Evolutionary conservation across 2,888 invertebrate species (phyloP), one percentile per base, ranked within the genome.

Genomic region (Silvanus unidentatus): DNA sequence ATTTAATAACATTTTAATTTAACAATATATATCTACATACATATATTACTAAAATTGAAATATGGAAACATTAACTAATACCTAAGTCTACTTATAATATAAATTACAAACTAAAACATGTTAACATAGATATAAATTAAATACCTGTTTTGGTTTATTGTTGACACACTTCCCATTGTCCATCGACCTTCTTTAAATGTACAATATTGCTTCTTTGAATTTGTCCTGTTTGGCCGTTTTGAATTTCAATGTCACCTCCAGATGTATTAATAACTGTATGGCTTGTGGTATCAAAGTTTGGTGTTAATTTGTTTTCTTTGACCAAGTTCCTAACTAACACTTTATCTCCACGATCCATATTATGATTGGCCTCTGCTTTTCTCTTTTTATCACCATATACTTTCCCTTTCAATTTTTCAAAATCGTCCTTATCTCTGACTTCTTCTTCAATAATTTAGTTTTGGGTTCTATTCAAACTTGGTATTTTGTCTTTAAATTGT

Each of bases 401-500:
- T 32, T 43, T 39, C 8, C 43, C 43, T 39, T 32, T 43, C 29
- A 37, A 11, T 39, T 39, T 39, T 16, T 34, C 30, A 13, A 11
- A n/a, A 14, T 1, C 1, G 30, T 39, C 43, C 13, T 15, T 10
- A 27, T 43, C 39, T 6, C 30, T 15, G 8, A 39, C 29, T 14
- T 43, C 43, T 39, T 29, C 43, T 14, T 43, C 37, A 16, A 37
- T 37, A 15, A 38, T n/a, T 9, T 42, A 39, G 13, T 45, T 40
- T 44, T 27, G 16, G 29, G 40, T 16, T 34, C 40, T 42, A 42
- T 46, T 32, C 16, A 28, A 37, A 14, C 16, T 36, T 22, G 56
- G 55, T 36, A 57, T 35, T 49, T 57, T 59, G 35, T 56, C 50
- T 9, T 55, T 36, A 38, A 57, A 53, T 13, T 46, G 44, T 16